Percentiles rank a stretch among this genome's conserved stretches.
Conservation (phyloP, 23 tunicate genomes). For the Clavelina lepadiformis region DNA sequence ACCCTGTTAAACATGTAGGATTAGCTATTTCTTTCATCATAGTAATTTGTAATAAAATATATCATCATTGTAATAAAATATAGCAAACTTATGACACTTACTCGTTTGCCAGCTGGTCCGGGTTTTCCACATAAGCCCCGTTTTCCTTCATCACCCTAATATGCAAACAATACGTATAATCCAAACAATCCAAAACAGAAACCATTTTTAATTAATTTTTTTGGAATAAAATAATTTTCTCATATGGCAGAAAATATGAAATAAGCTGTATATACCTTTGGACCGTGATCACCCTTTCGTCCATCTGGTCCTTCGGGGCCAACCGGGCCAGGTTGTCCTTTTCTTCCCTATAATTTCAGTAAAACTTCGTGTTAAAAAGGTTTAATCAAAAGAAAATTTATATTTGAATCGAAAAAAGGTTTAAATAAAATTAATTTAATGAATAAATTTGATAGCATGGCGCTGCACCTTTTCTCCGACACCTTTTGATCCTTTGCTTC, state of each 20-base stretch:
- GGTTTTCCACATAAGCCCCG: slow-evolving; percentile 78
- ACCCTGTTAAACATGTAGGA: slow-evolving; percentile 35
- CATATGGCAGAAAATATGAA: neutral
- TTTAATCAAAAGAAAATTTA: too few relatives aligned
- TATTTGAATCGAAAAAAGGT: too few relatives aligned
- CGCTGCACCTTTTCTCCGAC: slow-evolving; percentile 22
- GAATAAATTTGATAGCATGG: neutral
- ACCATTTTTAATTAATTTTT: too few relatives aligned
- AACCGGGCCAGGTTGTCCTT: neutral
- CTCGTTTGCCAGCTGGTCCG: slow-evolving; percentile 82
- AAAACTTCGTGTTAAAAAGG: neutral
- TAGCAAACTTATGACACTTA: slow-evolving; percentile 6
- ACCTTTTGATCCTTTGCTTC: slow-evolving; percentile 37
- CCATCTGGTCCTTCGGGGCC: slow-evolving; percentile 6
- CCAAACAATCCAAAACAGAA: too few relatives aligned
- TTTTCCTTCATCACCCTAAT: slow-evolving; percentile 25
- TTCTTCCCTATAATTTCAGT: neutral
- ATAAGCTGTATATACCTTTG: neutral
- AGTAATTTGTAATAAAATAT: too few relatives aligned
- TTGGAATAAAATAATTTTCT: too few relatives aligned
- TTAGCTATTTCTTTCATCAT: too few relatives aligned
- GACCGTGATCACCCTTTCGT: slow-evolving; percentile 17
- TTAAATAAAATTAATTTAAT: too few relatives aligned
- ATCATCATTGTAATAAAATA: too few relatives aligned
- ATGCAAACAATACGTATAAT: too few relatives aligned